Evolutionary conservation across 2,797 vertebrate genomes (phyloP).

Genomic region (Channa striata): DNA sequence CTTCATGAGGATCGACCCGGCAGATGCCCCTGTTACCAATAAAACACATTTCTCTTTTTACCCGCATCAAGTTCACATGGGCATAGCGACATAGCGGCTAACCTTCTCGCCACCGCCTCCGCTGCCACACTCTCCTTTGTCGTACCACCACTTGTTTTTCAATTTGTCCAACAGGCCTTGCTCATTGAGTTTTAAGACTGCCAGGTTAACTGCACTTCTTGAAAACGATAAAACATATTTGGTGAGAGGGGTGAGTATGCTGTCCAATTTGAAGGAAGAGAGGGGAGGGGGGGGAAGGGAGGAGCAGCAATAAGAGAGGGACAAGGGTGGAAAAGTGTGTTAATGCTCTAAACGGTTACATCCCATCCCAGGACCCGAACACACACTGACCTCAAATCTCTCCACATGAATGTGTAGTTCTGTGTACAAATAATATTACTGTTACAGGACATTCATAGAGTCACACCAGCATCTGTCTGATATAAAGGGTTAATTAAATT

Average conservation of each 20-base stretch:
- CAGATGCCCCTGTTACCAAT: constrained; percentile 94
- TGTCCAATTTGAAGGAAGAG: constrained; percentile 72
- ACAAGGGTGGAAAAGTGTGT: constrained; percentile 89
- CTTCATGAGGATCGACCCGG: constrained; percentile 81
- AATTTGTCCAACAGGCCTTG: constrained; percentile 99
- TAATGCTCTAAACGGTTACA: constrained; percentile 70
- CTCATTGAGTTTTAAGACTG: constrained; percentile 99
- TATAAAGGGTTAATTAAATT: accelerated
- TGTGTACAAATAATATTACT: neutral
- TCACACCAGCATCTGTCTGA: neutral
- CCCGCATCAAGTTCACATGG: constrained; percentile 87
- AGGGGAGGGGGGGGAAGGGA: constrained; percentile 15
- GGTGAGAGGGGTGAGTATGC: constrained; percentile 96
- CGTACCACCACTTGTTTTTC: constrained; percentile 99
- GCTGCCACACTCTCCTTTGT: constrained; percentile 99
- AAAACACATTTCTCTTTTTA: constrained; percentile 87
- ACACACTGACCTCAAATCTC: constrained; percentile 53
- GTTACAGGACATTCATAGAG: neutral
- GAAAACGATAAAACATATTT: constrained; percentile 99
- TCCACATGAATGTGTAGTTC: neutral
- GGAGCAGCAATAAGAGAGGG: constrained; percentile 86
- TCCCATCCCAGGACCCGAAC: constrained; percentile 51
- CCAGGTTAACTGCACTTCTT: constrained; percentile 99
- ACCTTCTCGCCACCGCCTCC: constrained; percentile 99
- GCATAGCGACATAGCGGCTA: constrained; percentile 93